Base-by-base conservation (phyloP, 2,888 invertebrate species). In the Leptarthrus brevirostris region DNA sequence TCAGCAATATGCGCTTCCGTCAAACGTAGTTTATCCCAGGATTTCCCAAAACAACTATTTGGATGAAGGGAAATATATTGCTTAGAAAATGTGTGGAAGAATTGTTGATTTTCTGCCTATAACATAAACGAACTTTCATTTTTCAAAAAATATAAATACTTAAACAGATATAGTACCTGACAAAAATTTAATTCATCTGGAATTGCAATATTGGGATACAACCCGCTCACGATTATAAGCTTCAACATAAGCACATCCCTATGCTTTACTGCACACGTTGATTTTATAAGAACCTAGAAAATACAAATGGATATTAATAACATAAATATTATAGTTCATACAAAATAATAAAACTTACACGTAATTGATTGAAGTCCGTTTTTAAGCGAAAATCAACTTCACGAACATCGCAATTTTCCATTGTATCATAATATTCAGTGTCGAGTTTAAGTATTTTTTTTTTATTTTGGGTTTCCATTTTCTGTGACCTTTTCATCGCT, bases 161-260 rank as follows among this genome's bases (percentile, higher is more conserved):
- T 22, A 61, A 69, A 49, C 34, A 22, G 71, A 75, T 79, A 83
- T 90, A 90, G 87, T 96, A 66, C 66, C 26, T 47, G 96, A 80
- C 92, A 95, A 79, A 93, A 91, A 84, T 98, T 98, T 80, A 93
- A 94, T 80, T 96, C 95, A 83, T 99, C 98, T 0, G 95, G 91
- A n/a, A 96, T 90, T 0, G 97, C 95, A 74, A 97, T 89, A 86
- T 98, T 97, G 0, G 98, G 98, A 84, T 98, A 98, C 69, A 99
- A 87, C 0, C 98, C 97, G 84, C 95, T 92, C 78, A 94, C 93
- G 18, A 99, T 85, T 74, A 98, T 94, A 49, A 94, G 84, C 82
- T 93, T 94, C 14, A 93, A 81, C 83, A 93, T 87, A 74, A 89
- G 87, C 14, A 93, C 82, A 80, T 93, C 92, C 78, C 89, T 89